Base-by-base conservation (phyloP, 2,113 vertebrate genomes). In the Circaetus cinerascens region DNA sequence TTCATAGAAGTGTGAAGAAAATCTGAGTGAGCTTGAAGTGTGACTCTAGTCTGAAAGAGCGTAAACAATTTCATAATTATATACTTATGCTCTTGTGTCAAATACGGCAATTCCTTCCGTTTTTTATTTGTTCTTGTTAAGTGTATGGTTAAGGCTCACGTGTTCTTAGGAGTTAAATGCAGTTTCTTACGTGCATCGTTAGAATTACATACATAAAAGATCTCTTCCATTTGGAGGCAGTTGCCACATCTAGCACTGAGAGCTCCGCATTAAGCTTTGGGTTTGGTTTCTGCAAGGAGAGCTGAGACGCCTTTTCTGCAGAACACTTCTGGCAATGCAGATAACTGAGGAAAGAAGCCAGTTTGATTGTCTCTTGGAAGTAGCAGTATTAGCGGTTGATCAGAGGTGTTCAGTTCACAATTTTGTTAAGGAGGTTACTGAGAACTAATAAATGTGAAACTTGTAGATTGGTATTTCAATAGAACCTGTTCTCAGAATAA, bases 251-350 rank as follows among this genome's bases (percentile, higher is more conserved):
- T 12, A 5, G 23, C 32, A 11, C 41, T 2, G 43, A 40, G 15
- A 22, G 30, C 73, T 48, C 51, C 18, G 36, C 40, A 0, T 15
- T 21, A 10, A 40, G 29, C 30, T 57, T 66, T 16, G 27, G 5
- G 78, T 17, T 41, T 25, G 43, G 12, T n/a, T 68, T 68, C 23
- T 36, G 18, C 29, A 18, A 5, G 41, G 14, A 50, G 46, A 55
- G 29, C 23, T 2, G 19, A 48, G 32, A 19, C 0, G 0, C 16
- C 14, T 36, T 6, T 19, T 32, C 66, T 59, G 45, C 20, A 11
- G 36, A 77, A n/a, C 14, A 1, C 16, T 64, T 71, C 19, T 17
- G 56, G n/a, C 29, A 5, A 1, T 2, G 7, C 23, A 17, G 53
- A 13, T 29, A 57, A 13, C 3, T 14, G 43, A 38, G 75, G 36